phyloP scores from a whole-genome alignment of 2,797 vertebrate genomes.

The Odontamblyopus rebecca region DNA sequence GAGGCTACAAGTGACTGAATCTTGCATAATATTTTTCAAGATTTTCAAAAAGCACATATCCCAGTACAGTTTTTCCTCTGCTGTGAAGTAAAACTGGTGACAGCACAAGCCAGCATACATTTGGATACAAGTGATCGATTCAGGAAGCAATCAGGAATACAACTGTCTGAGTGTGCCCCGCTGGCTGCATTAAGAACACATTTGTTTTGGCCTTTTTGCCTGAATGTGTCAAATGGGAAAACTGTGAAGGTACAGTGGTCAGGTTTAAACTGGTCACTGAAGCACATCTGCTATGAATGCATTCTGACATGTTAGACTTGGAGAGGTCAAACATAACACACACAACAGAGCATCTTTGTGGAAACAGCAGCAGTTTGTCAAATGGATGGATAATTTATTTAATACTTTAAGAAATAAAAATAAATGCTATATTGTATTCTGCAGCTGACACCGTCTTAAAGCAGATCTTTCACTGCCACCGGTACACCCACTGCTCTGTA shows the following conservation, averaged over 20 bases:
- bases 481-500: no score
- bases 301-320: slow-evolving; percentile 13
- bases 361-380: neutral
- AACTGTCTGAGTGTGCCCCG: neutral
- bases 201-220: slow-evolving; percentile 11
- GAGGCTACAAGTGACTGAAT: neutral
- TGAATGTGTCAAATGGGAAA: slow-evolving; percentile 2
- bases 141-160: neutral
- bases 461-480: no score
- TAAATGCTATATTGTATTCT: neutral
- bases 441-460: neutral
- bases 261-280: slow-evolving; percentile 4
- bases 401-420: neutral
- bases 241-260: slow-evolving; percentile 5
- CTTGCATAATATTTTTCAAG: neutral
- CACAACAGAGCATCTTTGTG: slow-evolving; percentile 12
- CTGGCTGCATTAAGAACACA: slow-evolving; percentile 1
- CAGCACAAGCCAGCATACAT: slow-evolving; percentile 6
- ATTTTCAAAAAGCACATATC: neutral
- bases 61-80: neutral
- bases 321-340: slow-evolving; percentile 5
- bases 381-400: neutral
- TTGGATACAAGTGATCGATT: slow-evolving; percentile 13
- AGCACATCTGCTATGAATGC: slow-evolving; percentile 11
- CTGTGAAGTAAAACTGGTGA: slow-evolving; percentile 1